Percentiles rank a stretch among this genome's conserved stretches.
Evolutionary conservation across 2,888 invertebrate genomes (phyloP).

Genomic region (Zelleria hepariella): DNA sequence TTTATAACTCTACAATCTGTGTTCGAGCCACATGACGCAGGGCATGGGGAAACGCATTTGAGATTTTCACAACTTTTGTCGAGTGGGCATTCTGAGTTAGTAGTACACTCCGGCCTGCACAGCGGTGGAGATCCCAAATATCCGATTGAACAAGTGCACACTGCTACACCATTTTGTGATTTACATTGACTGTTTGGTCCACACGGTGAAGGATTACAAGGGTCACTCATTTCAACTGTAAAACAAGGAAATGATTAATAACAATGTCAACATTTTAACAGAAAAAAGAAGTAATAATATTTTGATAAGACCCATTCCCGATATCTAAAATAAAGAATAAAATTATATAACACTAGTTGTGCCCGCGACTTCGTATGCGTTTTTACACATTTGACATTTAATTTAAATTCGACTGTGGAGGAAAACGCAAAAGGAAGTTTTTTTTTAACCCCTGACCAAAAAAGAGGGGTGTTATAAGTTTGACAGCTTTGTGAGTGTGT

Average conservation of each 20-base stretch:
- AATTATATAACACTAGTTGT: too few species aligned
- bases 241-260: conserved; percentile 10
- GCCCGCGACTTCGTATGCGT: too few species aligned
- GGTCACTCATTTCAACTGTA: conserved; percentile 45
- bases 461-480: too few species aligned
- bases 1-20: conserved; percentile 79
- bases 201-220: conserved; percentile 82
- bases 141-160: conserved; percentile 78
- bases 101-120: conserved; percentile 79
- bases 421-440: too few species aligned
- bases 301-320: too few species aligned
- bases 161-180: conserved; percentile 70
- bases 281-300: too few species aligned
- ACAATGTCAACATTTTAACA: not conserved
- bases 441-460: too few species aligned
- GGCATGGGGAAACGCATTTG: conserved; percentile 81
- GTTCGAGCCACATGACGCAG: conserved; percentile 78
- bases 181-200: conserved; percentile 80
- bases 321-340: too few species aligned
- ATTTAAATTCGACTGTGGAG: too few species aligned
- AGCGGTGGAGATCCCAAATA: conserved; percentile 79
- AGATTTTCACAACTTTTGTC: conserved; percentile 78
- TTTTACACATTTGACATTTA: too few species aligned
- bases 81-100: conserved; percentile 76
- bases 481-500: too few species aligned